These are phyloP conservation scores for Euschistus heros DNA, from an alignment of 1,140 invertebrate genomes.

Conservation along the genomic window DNA sequence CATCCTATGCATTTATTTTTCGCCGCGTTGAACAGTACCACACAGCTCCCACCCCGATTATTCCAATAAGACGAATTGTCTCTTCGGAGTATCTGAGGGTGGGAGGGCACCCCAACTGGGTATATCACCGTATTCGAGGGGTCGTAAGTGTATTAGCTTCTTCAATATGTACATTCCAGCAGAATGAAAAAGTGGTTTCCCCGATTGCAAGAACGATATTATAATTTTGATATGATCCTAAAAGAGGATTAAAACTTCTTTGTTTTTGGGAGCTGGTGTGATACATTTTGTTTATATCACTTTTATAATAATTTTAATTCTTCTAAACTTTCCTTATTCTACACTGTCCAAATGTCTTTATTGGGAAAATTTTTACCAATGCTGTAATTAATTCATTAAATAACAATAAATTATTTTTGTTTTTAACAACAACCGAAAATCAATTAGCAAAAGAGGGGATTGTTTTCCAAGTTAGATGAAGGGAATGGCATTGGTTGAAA, in stretches of 20 bases:
- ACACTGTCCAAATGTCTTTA: too few relatives aligned
- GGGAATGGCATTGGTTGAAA: too few relatives aligned
- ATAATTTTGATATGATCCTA: slow-evolving; percentile 1
- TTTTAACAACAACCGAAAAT: too few relatives aligned
- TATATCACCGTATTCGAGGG: background rate
- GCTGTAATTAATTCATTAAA: too few relatives aligned
- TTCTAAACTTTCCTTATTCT: too few relatives aligned
- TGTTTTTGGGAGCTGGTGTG: too few relatives aligned
- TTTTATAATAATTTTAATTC: too few relatives aligned
- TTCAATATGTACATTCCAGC: slow-evolving; percentile 6
- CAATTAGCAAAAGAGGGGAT: too few relatives aligned
- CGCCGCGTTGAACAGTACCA: slow-evolving; percentile 1
- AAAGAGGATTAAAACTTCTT: background rate
- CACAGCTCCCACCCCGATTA: background rate
- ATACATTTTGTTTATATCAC: too few relatives aligned
- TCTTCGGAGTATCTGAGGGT: background rate
- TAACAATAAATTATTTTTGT: too few relatives aligned
- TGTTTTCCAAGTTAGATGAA: too few relatives aligned
- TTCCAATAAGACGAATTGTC: slow-evolving; percentile 13
- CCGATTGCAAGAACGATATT: background rate
- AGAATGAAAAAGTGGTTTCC: background rate
- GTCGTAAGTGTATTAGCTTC: slow-evolving; percentile 13
- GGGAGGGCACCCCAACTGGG: background rate
- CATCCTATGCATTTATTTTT: slow-evolving; percentile 14
- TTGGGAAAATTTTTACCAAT: too few relatives aligned